Conservation (phyloP, 2,888 invertebrate genomes). For the Cheilosia scutellata region DNA sequence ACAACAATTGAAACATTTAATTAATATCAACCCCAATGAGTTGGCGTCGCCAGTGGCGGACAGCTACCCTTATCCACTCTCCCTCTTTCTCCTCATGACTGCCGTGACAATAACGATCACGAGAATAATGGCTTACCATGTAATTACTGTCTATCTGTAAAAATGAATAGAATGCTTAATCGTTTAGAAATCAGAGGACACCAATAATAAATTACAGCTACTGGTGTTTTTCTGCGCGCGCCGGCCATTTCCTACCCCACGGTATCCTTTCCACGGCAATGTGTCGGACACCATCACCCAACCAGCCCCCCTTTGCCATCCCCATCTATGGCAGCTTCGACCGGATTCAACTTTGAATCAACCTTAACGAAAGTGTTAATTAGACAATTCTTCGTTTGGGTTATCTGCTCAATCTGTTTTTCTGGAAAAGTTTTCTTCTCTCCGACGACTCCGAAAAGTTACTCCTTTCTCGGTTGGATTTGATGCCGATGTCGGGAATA, state of each 20-base stretch:
- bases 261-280: conserved; percentile 58
- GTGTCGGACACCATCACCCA: conserved; percentile 17
- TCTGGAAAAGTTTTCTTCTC: conserved; percentile 65
- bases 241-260: conserved; percentile 6
- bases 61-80: not conserved
- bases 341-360: conserved; percentile 73
- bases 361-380: conserved; percentile 76
- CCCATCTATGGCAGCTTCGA: conserved; percentile 5
- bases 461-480: conserved; percentile 59
- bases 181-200: conserved; percentile 75
- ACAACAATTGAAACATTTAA: conserved; percentile 75
- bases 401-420: conserved; percentile 76
- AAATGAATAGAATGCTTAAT: conserved; percentile 76
- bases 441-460: conserved; percentile 54
- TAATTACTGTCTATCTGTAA: conserved; percentile 76
- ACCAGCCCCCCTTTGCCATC: not conserved
- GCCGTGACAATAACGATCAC: conserved; percentile 71
- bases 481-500: not conserved
- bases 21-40: conserved; percentile 70
- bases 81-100: not conserved
- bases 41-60: not conserved
- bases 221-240: conserved; percentile 48
- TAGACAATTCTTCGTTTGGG: conserved; percentile 76
- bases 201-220: conserved; percentile 75
- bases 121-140: conserved; percentile 74